Conservation (phyloP, 2,888 invertebrate species). For the Entomobrya multifasciata region DNA sequence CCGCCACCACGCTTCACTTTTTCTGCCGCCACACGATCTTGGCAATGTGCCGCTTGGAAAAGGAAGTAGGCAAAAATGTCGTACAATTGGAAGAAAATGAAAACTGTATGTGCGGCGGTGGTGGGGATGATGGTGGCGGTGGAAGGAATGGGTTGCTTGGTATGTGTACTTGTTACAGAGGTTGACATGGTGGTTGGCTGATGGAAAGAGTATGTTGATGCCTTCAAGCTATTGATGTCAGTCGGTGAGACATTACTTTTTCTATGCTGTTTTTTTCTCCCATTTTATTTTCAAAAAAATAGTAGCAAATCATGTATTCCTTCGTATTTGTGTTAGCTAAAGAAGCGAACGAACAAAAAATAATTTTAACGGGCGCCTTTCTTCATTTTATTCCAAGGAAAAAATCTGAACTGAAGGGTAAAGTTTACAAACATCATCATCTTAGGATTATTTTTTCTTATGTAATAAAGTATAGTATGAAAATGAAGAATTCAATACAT, state of each 20-base stretch:
- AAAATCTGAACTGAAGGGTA: slow-evolving; percentile 28
- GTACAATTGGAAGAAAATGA: not conserved
- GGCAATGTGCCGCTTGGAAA: slow-evolving; percentile 54
- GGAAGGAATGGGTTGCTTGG: not conserved
- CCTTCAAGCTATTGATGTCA: slow-evolving; percentile 71
- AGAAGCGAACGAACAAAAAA: not conserved
- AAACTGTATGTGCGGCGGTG: slow-evolving; percentile 13
- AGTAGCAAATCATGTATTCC: not conserved
- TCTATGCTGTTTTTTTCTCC: slow-evolving; percentile 30
- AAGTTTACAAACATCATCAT: slow-evolving; percentile 45
- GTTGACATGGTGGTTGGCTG: slow-evolving; percentile 69
- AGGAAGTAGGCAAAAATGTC: slow-evolving; percentile 30
- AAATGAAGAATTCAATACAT: too few species aligned
- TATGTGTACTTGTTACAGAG: slow-evolving; percentile 59
- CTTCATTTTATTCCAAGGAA: not conserved
- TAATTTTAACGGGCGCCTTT: not conserved
- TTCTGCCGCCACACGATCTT: slow-evolving; percentile 57
- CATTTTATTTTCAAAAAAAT: not conserved
- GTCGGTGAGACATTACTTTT: slow-evolving; percentile 67
- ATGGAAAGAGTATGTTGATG: slow-evolving; percentile 69
- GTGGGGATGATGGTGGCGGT: not conserved
- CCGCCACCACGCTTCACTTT: slow-evolving; percentile 18
- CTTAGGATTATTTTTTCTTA: too few species aligned
- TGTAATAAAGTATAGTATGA: not conserved
- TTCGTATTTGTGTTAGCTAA: not conserved